A percentile compares a stretch with the other conserved stretches of the same genome.
These are phyloP conservation scores for Craterocephalus amniculus DNA, from an alignment of 2,797 vertebrate species.

Conservation along the genomic window DNA sequence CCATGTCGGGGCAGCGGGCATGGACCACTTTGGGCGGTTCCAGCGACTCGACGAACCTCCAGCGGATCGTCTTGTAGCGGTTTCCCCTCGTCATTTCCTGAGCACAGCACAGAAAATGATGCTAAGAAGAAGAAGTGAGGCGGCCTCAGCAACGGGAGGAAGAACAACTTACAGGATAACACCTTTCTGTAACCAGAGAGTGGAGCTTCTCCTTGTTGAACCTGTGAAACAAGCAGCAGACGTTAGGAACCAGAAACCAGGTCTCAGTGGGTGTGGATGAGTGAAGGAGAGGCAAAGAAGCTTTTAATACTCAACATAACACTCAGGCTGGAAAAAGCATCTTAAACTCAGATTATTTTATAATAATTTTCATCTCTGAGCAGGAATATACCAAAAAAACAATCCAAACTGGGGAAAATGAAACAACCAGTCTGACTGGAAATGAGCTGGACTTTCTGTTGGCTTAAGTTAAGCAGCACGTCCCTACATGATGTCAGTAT, in stretches of 20 bases:
- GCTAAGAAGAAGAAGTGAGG: neutral
- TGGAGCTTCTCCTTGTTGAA: conserved; percentile 91
- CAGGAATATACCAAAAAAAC: too few relatives aligned
- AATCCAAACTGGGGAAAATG: too few relatives aligned
- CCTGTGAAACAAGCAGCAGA: conserved; percentile 68
- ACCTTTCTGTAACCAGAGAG: conserved; percentile 91
- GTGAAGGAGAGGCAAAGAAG: too few relatives aligned
- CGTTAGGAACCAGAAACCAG: neutral
- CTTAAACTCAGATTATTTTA: too few relatives aligned
- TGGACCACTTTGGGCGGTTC: conserved; percentile 90
- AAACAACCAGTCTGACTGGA: too few relatives aligned
- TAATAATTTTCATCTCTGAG: too few relatives aligned
- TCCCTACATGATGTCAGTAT: too few relatives aligned
- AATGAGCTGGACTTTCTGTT: too few relatives aligned
- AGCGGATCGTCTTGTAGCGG: conserved; percentile 88
- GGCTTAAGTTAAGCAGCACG: too few relatives aligned
- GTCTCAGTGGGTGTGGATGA: neutral
- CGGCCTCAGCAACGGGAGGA: neutral
- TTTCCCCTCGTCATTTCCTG: conserved; percentile 95
- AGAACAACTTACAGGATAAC: conserved; percentile 89
- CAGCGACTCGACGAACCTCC: conserved; percentile 90
- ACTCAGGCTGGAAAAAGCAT: too few relatives aligned
- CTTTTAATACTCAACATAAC: neutral
- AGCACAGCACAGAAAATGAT: neutral
- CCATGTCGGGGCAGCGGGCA: conserved; percentile 84